Conservation (phyloP, 2,797 vertebrate genomes). For the Centropyge bicolor region DNA sequence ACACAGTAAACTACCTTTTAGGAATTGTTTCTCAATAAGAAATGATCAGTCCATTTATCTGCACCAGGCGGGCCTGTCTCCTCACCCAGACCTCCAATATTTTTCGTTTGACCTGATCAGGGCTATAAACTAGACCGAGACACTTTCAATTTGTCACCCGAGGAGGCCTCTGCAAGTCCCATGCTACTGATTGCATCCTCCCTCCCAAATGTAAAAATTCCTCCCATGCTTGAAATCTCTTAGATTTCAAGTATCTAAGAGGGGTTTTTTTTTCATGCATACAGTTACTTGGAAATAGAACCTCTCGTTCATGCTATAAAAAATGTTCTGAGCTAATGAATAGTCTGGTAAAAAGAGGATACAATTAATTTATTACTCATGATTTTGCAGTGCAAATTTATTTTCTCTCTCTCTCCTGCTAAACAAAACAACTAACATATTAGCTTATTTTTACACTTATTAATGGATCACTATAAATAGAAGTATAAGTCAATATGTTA, state of each 20-base stretch:
- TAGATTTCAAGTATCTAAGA: conserved; percentile 5
- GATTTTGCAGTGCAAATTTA: conserved; percentile 3
- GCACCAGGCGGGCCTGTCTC: conserved; percentile 94
- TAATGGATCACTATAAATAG: conserved; percentile 1
- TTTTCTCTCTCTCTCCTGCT: neutral
- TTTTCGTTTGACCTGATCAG: conserved; percentile 96
- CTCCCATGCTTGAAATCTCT: conserved; percentile 75
- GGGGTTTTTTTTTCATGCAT: conserved; percentile 54
- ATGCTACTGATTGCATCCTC: conserved; percentile 82
- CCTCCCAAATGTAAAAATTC: conserved; percentile 80
- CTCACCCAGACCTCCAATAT: conserved; percentile 94
- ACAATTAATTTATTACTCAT: conserved; percentile 1
- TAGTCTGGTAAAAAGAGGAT: conserved; percentile 1
- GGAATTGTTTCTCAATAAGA: conserved; percentile 98
- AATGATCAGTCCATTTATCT: conserved; percentile 99
- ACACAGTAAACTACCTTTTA: conserved; percentile 97
- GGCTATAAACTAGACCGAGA: conserved; percentile 94
- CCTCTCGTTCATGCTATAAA: conserved; percentile 11
- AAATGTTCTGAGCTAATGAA: conserved; percentile 19
- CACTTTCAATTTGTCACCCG: conserved; percentile 95
- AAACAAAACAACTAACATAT: conserved; percentile 3
- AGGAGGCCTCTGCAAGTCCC: conserved; percentile 81
- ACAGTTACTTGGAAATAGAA: conserved; percentile 50
- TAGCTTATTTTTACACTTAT: conserved; percentile 6
- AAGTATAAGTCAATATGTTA: conserved; percentile 17